Evolutionary conservation across 1,140 invertebrate species (phyloP), one percentile per base, ranked within the genome.

Genomic region (Drosophila jambulina): DNA sequence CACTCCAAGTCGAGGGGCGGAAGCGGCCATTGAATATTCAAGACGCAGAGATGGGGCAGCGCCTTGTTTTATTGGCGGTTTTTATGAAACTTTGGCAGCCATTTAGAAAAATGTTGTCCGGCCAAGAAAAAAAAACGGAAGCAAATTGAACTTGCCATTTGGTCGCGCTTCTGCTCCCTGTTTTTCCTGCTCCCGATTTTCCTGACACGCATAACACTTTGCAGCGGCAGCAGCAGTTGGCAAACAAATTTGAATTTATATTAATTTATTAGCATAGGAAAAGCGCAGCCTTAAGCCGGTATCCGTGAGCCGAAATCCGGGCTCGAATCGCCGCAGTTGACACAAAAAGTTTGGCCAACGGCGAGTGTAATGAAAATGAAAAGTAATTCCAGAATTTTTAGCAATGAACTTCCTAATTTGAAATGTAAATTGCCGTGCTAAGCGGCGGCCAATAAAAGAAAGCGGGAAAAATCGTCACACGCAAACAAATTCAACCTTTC

Each of bases 201-300:
- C 64, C 65, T 77, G 81, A 79, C 85, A 81, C 54, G 80, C 78
- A 88, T 85, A 90, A 88, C 84, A 88, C 85, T 88, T 90, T 88
- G 81, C 76, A 58, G 59, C 29, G 40, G 51, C 57, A 59, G 76
- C 80, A 88, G 85, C 85, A 88, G 85, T 88, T 88, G 85, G 85
- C 85, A 85, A 90, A 88, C 85, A 88, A 88, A 88, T 88, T 88
- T 88, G 85, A 90, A 90, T 90, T 90, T 90, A 90, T 90, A 90
- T 90, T 90, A 90, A 90, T 90, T 90, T 90, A 90, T 90, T 90
- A 90, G 85, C 85, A 90, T 90, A 90, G 85, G 70, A 78, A 84
- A 88, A 90, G 78, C 84, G 84, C 84, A 87, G 83, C 74, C 61
- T 58, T 19, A 51, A 53, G 49, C 29, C 29, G 49, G 29, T 34